Conservation (phyloP, 1,140 invertebrate species). For the Whitmania pigra region DNA sequence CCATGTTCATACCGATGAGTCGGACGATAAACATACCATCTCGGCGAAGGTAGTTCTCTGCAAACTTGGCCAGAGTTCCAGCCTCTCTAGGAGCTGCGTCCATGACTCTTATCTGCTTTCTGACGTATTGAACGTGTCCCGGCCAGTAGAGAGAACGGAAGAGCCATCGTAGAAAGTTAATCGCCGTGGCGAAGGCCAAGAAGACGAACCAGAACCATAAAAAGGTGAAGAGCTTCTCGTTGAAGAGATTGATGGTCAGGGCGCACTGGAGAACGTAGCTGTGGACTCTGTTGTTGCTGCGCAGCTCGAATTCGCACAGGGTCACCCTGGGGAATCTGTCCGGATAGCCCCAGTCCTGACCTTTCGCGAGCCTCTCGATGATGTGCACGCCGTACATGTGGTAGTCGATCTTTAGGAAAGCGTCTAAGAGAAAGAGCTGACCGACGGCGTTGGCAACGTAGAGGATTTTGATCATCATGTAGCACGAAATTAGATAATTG, state of each 20-base stretch:
- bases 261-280: constrained; percentile 38
- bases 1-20: constrained; percentile 24
- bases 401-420: constrained; percentile 44
- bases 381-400: constrained; percentile 44
- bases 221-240: constrained; percentile 40
- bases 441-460: constrained; percentile 44
- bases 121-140: constrained; percentile 18
- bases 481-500: constrained; percentile 42
- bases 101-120: constrained; percentile 17
- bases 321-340: constrained; percentile 45
- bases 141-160: constrained; percentile 19
- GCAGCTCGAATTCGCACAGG: constrained; percentile 45
- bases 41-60: constrained; percentile 21
- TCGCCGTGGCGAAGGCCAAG: constrained; percentile 31
- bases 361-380: constrained; percentile 37
- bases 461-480: constrained; percentile 44
- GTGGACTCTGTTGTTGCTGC: constrained; percentile 30
- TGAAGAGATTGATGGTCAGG: constrained; percentile 40
- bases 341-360: constrained; percentile 39
- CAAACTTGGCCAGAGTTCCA: constrained; percentile 20
- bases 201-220: constrained; percentile 41
- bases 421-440: constrained; percentile 45
- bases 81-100: constrained; percentile 14
- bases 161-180: constrained; percentile 15
- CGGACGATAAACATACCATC: constrained; percentile 26